Evolutionary conservation across 2,888 invertebrate genomes (phyloP).

Genomic region (Dascillus cervinus): DNA sequence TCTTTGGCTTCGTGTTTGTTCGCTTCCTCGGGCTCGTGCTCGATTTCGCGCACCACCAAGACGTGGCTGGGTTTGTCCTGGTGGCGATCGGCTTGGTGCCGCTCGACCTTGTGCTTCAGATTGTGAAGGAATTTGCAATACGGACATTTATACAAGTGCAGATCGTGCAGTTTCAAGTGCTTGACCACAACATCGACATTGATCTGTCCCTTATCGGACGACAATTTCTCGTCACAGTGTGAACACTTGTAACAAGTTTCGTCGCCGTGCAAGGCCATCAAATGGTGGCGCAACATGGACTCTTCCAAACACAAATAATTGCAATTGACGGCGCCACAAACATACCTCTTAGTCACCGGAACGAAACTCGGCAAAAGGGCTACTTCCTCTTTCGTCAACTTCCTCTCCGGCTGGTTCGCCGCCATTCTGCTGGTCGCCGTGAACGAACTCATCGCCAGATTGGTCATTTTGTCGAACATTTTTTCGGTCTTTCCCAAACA

Average conservation of each 20-base stretch:
- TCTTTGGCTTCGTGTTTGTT: slow-evolving; percentile 30
- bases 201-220: slow-evolving; percentile 41
- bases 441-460: slow-evolving; percentile 64
- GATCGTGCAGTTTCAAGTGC: slow-evolving; percentile 71
- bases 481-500: slow-evolving; percentile 68
- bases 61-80: slow-evolving; percentile 43
- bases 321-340: slow-evolving; percentile 65
- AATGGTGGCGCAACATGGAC: slow-evolving; percentile 61
- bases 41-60: slow-evolving; percentile 43
- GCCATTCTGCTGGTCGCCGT: slow-evolving; percentile 39
- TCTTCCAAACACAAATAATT: slow-evolving; percentile 65
- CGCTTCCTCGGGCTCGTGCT: slow-evolving; percentile 25
- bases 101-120: slow-evolving; percentile 54
- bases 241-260: slow-evolving; percentile 50
- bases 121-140: slow-evolving; percentile 60
- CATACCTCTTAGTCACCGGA: slow-evolving; percentile 38
- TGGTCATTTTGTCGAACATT: slow-evolving; percentile 81
- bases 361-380: slow-evolving; percentile 15
- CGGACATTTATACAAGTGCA: slow-evolving; percentile 63
- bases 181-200: slow-evolving; percentile 56
- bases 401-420: slow-evolving; percentile 18
- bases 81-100: slow-evolving; percentile 59
- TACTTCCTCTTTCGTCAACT: slow-evolving; percentile 10
- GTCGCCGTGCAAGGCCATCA: slow-evolving; percentile 61
- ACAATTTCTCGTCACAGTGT: slow-evolving; percentile 58